Percentiles rank a stretch among this genome's conserved stretches.
These are phyloP conservation scores for Amiota communis DNA, from an alignment of 2,888 invertebrate genomes.

Conservation along the genomic window DNA sequence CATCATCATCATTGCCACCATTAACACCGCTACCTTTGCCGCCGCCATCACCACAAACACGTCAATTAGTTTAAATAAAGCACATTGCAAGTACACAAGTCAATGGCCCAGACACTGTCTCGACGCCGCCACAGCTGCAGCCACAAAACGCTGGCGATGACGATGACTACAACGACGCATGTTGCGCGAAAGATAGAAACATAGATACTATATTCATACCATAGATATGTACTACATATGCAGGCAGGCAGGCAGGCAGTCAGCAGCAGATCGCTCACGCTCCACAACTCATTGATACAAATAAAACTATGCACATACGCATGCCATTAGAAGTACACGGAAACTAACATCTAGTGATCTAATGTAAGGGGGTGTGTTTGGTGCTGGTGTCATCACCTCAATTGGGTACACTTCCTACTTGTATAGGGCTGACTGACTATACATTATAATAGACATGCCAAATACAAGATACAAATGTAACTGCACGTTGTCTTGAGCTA, in stretches of 20 bases:
- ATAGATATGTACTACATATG: not conserved
- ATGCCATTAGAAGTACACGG: constrained; percentile 57
- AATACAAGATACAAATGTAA: constrained; percentile 41
- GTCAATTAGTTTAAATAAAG: constrained; percentile 67
- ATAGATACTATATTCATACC: not conserved
- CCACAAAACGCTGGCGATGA: not conserved
- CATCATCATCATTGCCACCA: not conserved
- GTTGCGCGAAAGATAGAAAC: constrained; percentile 6
- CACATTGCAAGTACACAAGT: constrained; percentile 47
- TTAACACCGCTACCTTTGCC: constrained; percentile 32
- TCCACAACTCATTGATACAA: constrained; percentile 16
- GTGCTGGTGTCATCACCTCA: constrained; percentile 65
- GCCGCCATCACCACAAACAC: constrained; percentile 44
- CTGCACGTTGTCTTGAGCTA: constrained; percentile 44
- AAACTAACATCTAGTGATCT: constrained; percentile 42
- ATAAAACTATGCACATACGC: constrained; percentile 33
- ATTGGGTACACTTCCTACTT: constrained; percentile 72
- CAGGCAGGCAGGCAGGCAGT: constrained; percentile 3
- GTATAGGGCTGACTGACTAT: constrained; percentile 39
- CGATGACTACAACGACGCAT: not conserved
- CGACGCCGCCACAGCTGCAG: not conserved
- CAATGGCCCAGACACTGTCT: constrained; percentile 54
- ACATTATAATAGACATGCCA: too few species aligned
- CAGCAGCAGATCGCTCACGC: constrained; percentile 1
- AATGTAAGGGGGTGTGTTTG: constrained; percentile 33